These are phyloP conservation scores for Meloidogyne chitwoodi DNA, from an alignment of 1,140 invertebrate genomes.

Conservation along the genomic window DNA sequence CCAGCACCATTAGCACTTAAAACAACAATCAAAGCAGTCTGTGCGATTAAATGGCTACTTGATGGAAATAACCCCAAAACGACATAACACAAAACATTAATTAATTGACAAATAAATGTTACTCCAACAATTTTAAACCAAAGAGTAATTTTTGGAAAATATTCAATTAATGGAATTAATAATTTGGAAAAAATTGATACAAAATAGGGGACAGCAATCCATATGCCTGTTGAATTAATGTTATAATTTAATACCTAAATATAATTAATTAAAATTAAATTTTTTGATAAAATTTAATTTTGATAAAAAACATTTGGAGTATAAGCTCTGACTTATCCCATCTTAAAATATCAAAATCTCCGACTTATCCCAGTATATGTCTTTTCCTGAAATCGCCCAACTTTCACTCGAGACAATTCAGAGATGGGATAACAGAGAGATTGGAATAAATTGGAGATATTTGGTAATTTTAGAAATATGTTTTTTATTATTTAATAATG, in stretches of 20 bases:
- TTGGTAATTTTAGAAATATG: no score
- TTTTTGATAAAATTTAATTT: no score
- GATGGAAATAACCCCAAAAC: constrained; percentile 1
- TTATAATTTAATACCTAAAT: constrained; percentile 10
- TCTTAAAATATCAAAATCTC: no score
- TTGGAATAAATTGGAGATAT: no score
- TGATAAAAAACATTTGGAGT: no score
- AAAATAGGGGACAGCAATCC: constrained; percentile 9
- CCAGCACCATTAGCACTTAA: constrained; percentile 17
- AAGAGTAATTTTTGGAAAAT: background rate
- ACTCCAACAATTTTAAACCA: constrained; percentile 8
- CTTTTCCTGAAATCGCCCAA: no score
- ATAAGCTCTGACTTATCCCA: no score
- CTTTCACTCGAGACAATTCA: no score
- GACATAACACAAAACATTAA: constrained; percentile 14
- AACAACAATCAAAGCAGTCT: constrained; percentile 1
- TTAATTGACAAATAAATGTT: constrained; percentile 11
- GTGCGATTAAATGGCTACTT: background rate
- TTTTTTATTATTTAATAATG: no score
- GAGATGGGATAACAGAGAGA: no score
- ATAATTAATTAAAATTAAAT: no score
- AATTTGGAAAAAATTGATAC: constrained; percentile 13
- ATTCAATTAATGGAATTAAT: constrained; percentile 2
- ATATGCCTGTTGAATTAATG: constrained; percentile 2
- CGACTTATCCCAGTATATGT: no score